Conservation (phyloP, 2,113 vertebrate genomes). For the Bos taurus region ARS-UCD2.0 NC_037347.1:13102001-13102500, state of each 20-base stretch:
- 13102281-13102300: background rate
- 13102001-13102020: background rate
- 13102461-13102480: background rate
- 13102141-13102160: no score
- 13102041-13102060: background rate
- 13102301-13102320: background rate
- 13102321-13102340: background rate
- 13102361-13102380: background rate
- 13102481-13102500: background rate
- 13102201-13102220: background rate
- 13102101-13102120: background rate
- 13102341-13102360: background rate
- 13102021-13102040: background rate
- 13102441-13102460: background rate
- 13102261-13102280: background rate
- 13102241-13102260: background rate
- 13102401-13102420: background rate
- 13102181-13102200: background rate
- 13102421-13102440: background rate
- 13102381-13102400: background rate
- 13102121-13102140: background rate
- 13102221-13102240: background rate
- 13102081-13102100: background rate
- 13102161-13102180: background rate
- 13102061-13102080: background rate